Base-by-base conservation (phyloP, 2,888 invertebrate species). In the Scaptodrosophila latifasciaeformis region DNA sequence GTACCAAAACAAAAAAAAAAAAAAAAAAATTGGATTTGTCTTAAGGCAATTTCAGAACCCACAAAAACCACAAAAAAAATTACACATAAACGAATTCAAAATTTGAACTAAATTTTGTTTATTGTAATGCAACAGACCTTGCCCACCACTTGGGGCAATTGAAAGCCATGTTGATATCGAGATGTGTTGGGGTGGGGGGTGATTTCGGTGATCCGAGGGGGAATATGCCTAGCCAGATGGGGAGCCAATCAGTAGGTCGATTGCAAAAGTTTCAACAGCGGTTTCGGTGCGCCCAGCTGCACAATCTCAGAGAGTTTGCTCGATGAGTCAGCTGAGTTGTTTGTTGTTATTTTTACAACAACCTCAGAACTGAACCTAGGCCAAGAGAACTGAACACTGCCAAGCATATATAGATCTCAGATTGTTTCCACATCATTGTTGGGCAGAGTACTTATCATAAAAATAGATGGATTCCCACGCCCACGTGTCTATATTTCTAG, bases 401-500 rank as follows among this genome's bases (percentile, higher is more conserved):
- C n/a, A n/a, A n/a, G n/a, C n/a, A n/a, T n/a, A n/a, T n/a, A n/a
- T n/a, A n/a, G n/a, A n/a, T n/a, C n/a, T n/a, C n/a, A n/a, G n/a
- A n/a, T n/a, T n/a, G n/a, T n/a, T n/a, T n/a, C n/a, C n/a, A n/a
- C n/a, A n/a, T n/a, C n/a, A n/a, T n/a, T n/a, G n/a, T n/a, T n/a
- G n/a, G n/a, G n/a, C n/a, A n/a, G n/a, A n/a, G n/a, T n/a, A n/a
- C n/a, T n/a, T 56, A 61, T 40, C 51, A 58, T 59, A 59, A 47
- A 70, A 69, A 77, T 75, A 75, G 71, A 65, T 59, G 59, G 45
- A 65, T 75, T 75, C 75, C 77, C 75, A 75, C 75, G 75, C 75
- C 77, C 75, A 75, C 77, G 65, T 69, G 62, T 67, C 77, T 75
- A 75, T n/a, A n/a, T 75, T 75, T 75, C 64, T 74, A 67, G 75